phyloP scores from a whole-genome alignment of 2,888 invertebrate species.

The Apotomis betuletana region DNA sequence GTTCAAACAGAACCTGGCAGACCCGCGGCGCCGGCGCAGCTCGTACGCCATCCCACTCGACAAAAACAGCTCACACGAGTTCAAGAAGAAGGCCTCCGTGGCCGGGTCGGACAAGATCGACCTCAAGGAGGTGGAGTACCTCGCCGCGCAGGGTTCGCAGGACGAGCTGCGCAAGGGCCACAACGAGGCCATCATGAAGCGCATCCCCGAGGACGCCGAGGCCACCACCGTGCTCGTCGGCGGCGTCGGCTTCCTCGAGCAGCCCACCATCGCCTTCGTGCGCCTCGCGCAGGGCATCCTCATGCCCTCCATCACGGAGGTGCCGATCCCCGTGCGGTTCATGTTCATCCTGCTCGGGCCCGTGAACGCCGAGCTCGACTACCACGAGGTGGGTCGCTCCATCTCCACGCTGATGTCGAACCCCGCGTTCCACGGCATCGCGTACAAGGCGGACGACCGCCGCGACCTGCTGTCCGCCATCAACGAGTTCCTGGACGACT shows the following conservation, averaged over 20 bases:
- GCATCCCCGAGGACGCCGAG: conserved; percentile 95
- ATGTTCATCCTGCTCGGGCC: conserved; percentile 97
- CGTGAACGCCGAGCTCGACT: conserved; percentile 91
- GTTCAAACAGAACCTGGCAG: conserved; percentile 82
- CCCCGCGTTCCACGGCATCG: conserved; percentile 93
- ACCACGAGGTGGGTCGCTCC: conserved; percentile 97
- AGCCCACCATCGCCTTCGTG: conserved; percentile 96
- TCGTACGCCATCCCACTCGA: conserved; percentile 71
- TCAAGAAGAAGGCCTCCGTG: conserved; percentile 67
- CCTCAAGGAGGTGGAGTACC: conserved; percentile 65
- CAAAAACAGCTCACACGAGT: conserved; percentile 45
- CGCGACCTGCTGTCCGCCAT: conserved; percentile 95
- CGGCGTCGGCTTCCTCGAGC: conserved; percentile 94
- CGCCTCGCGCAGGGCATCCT: conserved; percentile 91
- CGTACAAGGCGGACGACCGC: conserved; percentile 93
- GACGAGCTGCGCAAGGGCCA: conserved; percentile 90
- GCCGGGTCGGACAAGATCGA: conserved; percentile 56
- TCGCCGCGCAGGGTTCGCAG: conserved; percentile 78
- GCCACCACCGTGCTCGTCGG: conserved; percentile 96
- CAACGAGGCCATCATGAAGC: conserved; percentile 92
- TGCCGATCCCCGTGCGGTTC: conserved; percentile 95
- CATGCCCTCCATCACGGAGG: conserved; percentile 93
- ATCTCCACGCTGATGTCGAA: conserved; percentile 98
- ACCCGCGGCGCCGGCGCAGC: conserved; percentile 83
- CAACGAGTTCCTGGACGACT: conserved; percentile 97